phyloP scores from a whole-genome alignment of 1,140 invertebrate genomes.

The Calliphora vicina region DNA sequence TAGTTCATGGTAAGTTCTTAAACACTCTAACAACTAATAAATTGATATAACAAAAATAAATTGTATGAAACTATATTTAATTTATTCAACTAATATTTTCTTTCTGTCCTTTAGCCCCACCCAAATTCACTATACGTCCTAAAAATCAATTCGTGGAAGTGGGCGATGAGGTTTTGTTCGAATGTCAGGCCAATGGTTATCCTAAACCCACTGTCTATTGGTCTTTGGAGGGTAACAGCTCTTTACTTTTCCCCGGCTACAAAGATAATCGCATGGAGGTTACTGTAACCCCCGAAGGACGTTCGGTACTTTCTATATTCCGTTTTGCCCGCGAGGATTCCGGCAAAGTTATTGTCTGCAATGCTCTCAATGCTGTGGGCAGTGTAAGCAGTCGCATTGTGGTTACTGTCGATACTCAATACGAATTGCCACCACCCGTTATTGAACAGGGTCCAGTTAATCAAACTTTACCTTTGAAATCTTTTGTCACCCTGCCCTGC shows the following conservation, averaged over 20 bases:
- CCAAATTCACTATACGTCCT: constrained; percentile 71
- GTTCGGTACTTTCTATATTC: constrained; percentile 70
- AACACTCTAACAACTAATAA: constrained; percentile 32
- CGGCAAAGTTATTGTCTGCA: constrained; percentile 77
- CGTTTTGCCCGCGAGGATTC: constrained; percentile 71
- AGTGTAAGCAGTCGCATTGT: constrained; percentile 78
- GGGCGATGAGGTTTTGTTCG: constrained; percentile 71
- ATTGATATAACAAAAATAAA: neutral
- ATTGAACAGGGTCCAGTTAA: constrained; percentile 88
- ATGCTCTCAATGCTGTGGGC: constrained; percentile 82
- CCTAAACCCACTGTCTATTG: constrained; percentile 78
- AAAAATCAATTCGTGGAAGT: constrained; percentile 73
- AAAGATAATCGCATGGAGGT: constrained; percentile 70
- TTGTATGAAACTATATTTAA: neutral
- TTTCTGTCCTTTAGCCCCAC: constrained; percentile 66
- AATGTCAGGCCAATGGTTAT: constrained; percentile 74
- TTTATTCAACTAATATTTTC: neutral
- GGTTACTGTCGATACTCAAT: constrained; percentile 79
- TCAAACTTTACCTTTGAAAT: constrained; percentile 83
- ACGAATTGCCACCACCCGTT: constrained; percentile 84
- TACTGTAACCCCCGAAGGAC: constrained; percentile 68
- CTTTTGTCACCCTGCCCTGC: constrained; percentile 80
- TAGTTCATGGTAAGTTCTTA: constrained; percentile 76
- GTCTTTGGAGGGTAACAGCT: constrained; percentile 78
- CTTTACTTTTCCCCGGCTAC: constrained; percentile 74